Evolutionary conservation across 2,888 invertebrate genomes (phyloP), one percentile per base, ranked within the genome.

Genomic region (Chrysotoxum bicinctum): DNA sequence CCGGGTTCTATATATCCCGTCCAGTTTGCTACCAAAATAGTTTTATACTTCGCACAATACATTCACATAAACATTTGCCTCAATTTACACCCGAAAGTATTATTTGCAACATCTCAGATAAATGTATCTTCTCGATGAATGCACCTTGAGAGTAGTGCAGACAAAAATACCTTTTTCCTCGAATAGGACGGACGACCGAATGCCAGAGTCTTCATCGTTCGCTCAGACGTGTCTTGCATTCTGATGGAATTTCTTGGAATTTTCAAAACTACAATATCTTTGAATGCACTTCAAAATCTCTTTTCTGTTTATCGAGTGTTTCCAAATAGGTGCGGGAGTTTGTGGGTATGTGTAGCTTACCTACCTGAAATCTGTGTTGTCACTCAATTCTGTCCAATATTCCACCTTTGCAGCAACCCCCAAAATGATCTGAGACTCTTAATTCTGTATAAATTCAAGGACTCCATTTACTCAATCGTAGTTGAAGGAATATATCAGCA

Each of bases 81-180:
- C 43, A 62, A 64, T 64, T 64, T 64, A 32, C 64, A 64, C 43
- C 64, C 64, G 9, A 64, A 60, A 60, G 40, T 60, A 40, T 60
- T 60, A 60, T 60, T 64, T 64, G 64, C 64, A 64, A 45, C 64
- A 64, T 64, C 64, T 64, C 64, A 32, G 45, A 64, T 45, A 30
- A 64, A 64, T 60, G 23, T 60, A 60, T 60, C 40, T 40, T 40
- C 4, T 14, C 21, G 14, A 26, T 16, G 40, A n/a, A 40, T 60
- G 56, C 54, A 54, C 54, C 54, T 54, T 54, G 54, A 54, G 54
- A 16, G 3, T 50, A 50, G 23, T 21, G 23, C 48, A 50, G 48
- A 50, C 48, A 14, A 30, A 52, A 30, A 16, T 16, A 52, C 6
- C 16, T 19, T 54, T 54, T 54, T 30, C 10, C 16, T 30, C 1